These are phyloP conservation scores for Hirtodrosophila cameraria DNA, from an alignment of 2,888 invertebrate species.

Conservation along the genomic window DNA sequence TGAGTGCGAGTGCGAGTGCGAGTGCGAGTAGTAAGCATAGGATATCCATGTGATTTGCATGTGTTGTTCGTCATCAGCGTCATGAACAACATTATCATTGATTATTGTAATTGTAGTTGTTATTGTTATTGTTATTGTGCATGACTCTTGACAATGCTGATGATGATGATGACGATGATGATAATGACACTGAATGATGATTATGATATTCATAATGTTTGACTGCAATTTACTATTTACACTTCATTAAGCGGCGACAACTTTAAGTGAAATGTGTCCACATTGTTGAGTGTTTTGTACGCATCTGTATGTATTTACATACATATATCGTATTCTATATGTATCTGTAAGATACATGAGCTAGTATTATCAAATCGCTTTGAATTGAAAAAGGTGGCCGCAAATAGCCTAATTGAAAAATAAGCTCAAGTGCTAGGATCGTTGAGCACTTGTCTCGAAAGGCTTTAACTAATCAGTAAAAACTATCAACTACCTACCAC, in stretches of 20 bases:
- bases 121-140: slow-evolving; percentile 26
- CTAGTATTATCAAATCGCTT: slow-evolving; percentile 19
- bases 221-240: slow-evolving; percentile 79
- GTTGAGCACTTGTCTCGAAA: slow-evolving; percentile 13
- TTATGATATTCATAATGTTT: slow-evolving; percentile 68
- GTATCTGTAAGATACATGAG: slow-evolving; percentile 16
- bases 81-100: slow-evolving; percentile 59
- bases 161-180: slow-evolving; percentile 25
- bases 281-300: slow-evolving; percentile 60
- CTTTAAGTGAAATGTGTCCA: slow-evolving; percentile 78
- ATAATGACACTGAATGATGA: slow-evolving; percentile 41
- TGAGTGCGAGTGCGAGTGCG: slow-evolving; percentile 1
- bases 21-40: slow-evolving; percentile 41
- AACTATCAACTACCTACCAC: slow-evolving; percentile 23
- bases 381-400: slow-evolving; percentile 46
- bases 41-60: slow-evolving; percentile 75
- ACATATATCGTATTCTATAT: not conserved
- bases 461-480: slow-evolving; percentile 15
- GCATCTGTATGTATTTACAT: slow-evolving; percentile 13
- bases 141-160: slow-evolving; percentile 48
- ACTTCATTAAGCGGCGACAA: slow-evolving; percentile 77
- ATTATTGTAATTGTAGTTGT: slow-evolving; percentile 17
- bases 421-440: slow-evolving; percentile 50
- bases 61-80: slow-evolving; percentile 70
- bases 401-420: slow-evolving; percentile 54